Evolutionary conservation across 2,113 vertebrate species (phyloP).

Genomic region (Eupsittula cactorum): DNA sequence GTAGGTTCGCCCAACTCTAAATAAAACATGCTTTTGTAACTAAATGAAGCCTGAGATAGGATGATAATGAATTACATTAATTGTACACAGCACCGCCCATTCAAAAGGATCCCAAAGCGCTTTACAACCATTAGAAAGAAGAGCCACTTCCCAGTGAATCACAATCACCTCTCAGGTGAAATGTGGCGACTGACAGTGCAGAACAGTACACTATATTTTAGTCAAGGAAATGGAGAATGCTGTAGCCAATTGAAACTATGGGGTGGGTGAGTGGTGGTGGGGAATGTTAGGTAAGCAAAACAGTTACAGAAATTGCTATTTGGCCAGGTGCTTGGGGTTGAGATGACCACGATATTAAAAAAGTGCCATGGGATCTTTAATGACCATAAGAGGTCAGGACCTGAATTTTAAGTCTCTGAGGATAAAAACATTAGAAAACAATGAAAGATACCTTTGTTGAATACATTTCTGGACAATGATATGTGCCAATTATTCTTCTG

Average conservation of each 20-base stretch:
- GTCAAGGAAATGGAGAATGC: constrained; percentile 67
- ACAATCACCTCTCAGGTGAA: constrained; percentile 53
- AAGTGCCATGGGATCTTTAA: constrained; percentile 72
- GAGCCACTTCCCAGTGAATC: constrained; percentile 44
- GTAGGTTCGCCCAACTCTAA: constrained; percentile 67
- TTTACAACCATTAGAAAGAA: constrained; percentile 64
- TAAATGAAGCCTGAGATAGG: background rate
- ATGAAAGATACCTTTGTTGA: constrained; percentile 78
- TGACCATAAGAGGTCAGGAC: constrained; percentile 32
- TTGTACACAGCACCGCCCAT: constrained; percentile 20
- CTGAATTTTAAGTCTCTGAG: constrained; percentile 60
- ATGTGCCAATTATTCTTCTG: constrained; percentile 79
- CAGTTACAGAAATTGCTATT: constrained; percentile 47
- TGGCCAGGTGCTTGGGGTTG: constrained; percentile 29
- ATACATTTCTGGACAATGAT: constrained; percentile 79
- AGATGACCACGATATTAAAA: constrained; percentile 44
- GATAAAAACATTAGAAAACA: constrained; percentile 73
- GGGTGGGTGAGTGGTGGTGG: constrained; percentile 61
- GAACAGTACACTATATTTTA: constrained; percentile 49
- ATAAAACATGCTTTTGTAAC: constrained; percentile 35
- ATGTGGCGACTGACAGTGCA: constrained; percentile 55
- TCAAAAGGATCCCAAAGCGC: constrained; percentile 72
- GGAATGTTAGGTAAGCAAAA: constrained; percentile 57
- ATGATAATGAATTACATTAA: background rate
- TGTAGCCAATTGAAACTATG: constrained; percentile 71